Conservation (phyloP, 1,140 invertebrate genomes). For the Drosophila kurseongensis region DNA sequence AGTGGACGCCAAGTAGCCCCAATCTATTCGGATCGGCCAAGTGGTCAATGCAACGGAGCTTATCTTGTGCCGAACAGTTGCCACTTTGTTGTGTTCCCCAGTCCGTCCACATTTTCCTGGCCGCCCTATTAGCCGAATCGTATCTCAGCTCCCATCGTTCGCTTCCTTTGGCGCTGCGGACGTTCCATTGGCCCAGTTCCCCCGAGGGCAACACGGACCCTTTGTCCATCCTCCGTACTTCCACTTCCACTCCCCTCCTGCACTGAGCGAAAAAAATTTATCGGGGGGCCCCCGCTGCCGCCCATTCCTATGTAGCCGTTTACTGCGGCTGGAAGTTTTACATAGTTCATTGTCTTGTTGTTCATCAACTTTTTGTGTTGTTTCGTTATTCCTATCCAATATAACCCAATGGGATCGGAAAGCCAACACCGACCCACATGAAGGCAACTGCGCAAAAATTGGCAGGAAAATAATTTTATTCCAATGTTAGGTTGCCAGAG, state of each 20-base stretch:
- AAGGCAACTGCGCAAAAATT: slow-evolving; percentile 8
- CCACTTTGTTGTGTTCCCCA: slow-evolving; percentile 49
- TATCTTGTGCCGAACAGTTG: slow-evolving; percentile 71
- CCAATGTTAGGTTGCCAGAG: not conserved
- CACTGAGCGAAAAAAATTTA: slow-evolving; percentile 58
- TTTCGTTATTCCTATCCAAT: slow-evolving; percentile 53
- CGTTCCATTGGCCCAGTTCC: slow-evolving; percentile 44
- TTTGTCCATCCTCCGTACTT: slow-evolving; percentile 33
- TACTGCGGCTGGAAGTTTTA: slow-evolving; percentile 60
- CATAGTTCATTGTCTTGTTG: slow-evolving; percentile 77
- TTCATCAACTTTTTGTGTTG: slow-evolving; percentile 68
- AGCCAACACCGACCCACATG: slow-evolving; percentile 2
- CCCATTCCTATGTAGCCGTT: slow-evolving; percentile 30
- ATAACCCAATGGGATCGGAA: slow-evolving; percentile 37
- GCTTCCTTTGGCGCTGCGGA: slow-evolving; percentile 33
- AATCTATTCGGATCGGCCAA: slow-evolving; percentile 51
- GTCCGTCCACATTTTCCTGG: slow-evolving; percentile 12
- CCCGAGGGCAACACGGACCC: slow-evolving; percentile 51
- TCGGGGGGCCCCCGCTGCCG: not conserved
- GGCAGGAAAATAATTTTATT: slow-evolving; percentile 23
- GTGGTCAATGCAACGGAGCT: slow-evolving; percentile 63
- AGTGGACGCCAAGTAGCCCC: slow-evolving; percentile 65
- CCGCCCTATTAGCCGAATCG: slow-evolving; percentile 53
- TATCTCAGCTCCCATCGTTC: slow-evolving; percentile 46
- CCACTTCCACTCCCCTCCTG: not conserved